Percentiles rank a stretch among this genome's conserved stretches.
phyloP scores from a whole-genome alignment of 2,797 vertebrate species.

The Hypotaenidia philippensis region DNA sequence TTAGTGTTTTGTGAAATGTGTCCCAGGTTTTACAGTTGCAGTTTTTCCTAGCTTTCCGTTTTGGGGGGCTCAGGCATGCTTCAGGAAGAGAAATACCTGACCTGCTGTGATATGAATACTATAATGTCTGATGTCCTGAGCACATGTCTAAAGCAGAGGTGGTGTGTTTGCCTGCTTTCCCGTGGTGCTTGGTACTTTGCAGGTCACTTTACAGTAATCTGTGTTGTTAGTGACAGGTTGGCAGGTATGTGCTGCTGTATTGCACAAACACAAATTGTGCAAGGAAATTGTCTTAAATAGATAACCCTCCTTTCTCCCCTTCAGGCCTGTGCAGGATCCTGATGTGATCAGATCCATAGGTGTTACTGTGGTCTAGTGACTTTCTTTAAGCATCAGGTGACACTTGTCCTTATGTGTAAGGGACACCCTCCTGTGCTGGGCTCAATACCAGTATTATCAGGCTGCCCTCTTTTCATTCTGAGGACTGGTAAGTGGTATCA shows the following conservation, averaged over 20 bases:
- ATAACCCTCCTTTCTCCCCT: not conserved
- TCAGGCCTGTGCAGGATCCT: not conserved
- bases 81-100: not conserved
- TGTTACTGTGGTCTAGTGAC: not conserved
- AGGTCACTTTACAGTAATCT: not conserved
- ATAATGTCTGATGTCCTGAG: not conserved
- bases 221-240: not conserved
- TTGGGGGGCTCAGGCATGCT: not conserved
- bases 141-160: not conserved
- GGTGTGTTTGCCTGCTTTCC: not conserved
- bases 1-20: not conserved
- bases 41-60: not conserved
- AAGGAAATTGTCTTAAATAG: not conserved
- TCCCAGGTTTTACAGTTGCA: not conserved
- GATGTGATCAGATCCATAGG: not conserved
- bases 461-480: not conserved
- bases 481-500: not conserved
- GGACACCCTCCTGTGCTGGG: not conserved
- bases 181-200: not conserved
- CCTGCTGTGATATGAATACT: not conserved
- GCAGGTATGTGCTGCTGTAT: not conserved
- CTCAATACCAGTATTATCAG: rapidly evolving
- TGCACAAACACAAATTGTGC: not conserved
- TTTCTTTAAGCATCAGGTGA: not conserved
- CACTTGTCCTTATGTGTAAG: not conserved